Evolutionary conservation across 2,797 vertebrate genomes (phyloP).

Genomic region (Epinephelus malabaricus): DNA sequence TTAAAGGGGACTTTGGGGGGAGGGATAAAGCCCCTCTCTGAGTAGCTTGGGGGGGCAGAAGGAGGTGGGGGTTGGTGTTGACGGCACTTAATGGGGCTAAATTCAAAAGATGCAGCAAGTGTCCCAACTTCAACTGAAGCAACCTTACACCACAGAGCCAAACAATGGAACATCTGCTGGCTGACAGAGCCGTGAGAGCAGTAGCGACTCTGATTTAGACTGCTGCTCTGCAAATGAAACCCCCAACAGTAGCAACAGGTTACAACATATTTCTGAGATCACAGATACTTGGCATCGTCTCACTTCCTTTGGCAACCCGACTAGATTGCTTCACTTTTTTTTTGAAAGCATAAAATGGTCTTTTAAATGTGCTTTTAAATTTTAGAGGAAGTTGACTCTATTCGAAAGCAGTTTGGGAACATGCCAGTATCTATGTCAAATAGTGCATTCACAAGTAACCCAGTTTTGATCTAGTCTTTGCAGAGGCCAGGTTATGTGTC

Average conservation of each 20-base stretch:
- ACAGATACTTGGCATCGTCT: background rate
- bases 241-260: conserved; percentile 60
- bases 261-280: conserved; percentile 28
- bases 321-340: background rate
- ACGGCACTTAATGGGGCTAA: conserved; percentile 67
- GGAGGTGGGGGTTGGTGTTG: conserved; percentile 51
- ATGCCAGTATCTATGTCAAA: background rate
- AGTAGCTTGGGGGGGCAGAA: conserved; percentile 57
- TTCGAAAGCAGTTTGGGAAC: background rate
- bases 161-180: conserved; percentile 86
- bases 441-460: background rate
- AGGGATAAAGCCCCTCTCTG: conserved; percentile 65
- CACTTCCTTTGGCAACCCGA: background rate
- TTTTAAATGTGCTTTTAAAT: background rate
- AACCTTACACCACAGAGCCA: conserved; percentile 75
- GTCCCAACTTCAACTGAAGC: conserved; percentile 81
- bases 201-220: conserved; percentile 37
- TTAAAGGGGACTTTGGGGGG: conserved; percentile 71
- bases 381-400: background rate
- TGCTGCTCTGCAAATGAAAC: conserved; percentile 12
- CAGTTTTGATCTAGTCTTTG: background rate
- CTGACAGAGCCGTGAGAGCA: conserved; percentile 69
- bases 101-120: conserved; percentile 86
- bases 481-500: too few relatives aligned
- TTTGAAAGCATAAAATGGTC: background rate